These are phyloP conservation scores for Hydroisotoma schaefferi DNA, from an alignment of 2,888 invertebrate species.

Conservation along the genomic window DNA sequence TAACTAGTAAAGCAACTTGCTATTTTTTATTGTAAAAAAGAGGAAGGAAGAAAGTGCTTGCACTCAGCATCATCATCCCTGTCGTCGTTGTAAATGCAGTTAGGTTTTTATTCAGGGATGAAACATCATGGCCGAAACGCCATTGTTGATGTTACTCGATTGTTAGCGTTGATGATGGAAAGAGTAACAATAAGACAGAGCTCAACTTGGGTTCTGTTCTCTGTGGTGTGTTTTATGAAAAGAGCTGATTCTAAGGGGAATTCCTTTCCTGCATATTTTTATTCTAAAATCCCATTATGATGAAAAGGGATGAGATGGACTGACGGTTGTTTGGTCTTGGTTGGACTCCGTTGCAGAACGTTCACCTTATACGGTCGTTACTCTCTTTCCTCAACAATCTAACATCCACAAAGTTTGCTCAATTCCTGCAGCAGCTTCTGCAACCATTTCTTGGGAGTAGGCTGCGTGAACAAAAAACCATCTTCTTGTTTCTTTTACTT, in stretches of 20 bases:
- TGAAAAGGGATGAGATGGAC: neutral
- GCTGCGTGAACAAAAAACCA: constrained; percentile 1
- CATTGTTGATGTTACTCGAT: neutral
- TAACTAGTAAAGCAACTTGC: too few relatives aligned
- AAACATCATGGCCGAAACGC: neutral
- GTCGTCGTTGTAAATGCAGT: neutral
- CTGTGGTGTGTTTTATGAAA: neutral
- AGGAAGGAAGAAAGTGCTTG: too few relatives aligned
- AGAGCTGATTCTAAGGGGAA: neutral
- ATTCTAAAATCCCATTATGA: constrained; percentile 2
- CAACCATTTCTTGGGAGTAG: too few relatives aligned
- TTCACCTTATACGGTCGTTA: constrained; percentile 43
- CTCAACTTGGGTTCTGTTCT: constrained; percentile 4
- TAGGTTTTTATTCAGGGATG: neutral
- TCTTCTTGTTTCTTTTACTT: too few relatives aligned
- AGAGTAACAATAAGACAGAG: neutral
- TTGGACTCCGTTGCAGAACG: constrained; percentile 34
- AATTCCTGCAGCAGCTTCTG: constrained; percentile 23
- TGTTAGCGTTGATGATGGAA: neutral
- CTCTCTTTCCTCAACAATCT: constrained; percentile 25
- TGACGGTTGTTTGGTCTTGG: constrained; percentile 16
- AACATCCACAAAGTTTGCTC: neutral
- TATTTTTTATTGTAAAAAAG: too few relatives aligned
- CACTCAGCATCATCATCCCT: too few relatives aligned
- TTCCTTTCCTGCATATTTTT: constrained; percentile 7